phyloP scores from a whole-genome alignment of 2,113 vertebrate species.

The Lynx canadensis region DNA sequence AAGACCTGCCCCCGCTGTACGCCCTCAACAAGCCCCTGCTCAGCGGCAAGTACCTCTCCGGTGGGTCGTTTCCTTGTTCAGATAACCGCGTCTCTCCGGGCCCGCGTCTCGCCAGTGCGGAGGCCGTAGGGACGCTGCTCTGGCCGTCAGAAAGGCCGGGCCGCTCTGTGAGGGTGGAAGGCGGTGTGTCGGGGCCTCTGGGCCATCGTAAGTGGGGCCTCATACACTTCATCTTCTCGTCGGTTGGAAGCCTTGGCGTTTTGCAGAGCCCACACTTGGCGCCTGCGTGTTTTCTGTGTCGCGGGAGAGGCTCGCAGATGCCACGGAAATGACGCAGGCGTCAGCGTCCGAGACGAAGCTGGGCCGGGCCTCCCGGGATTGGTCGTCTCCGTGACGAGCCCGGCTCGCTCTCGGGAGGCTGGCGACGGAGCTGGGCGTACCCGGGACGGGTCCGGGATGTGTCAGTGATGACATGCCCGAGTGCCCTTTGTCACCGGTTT shows the following conservation, averaged over 20 bases:
- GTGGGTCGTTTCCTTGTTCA: not conserved
- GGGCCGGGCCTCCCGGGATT: accelerated
- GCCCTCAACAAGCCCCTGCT: conserved; percentile 95
- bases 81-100: not conserved
- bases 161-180: accelerated
- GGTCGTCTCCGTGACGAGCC: accelerated
- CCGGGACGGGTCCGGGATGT: not conserved
- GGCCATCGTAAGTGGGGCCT: not conserved
- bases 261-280: not conserved
- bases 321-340: accelerated
- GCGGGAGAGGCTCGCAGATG: not conserved
- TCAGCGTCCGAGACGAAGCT: not conserved
- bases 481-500: not conserved
- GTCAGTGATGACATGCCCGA: not conserved
- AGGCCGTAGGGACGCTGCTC: not conserved
- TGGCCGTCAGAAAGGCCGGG: not conserved
- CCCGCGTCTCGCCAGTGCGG: not conserved
- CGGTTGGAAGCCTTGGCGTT: accelerated
- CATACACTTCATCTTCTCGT: not conserved
- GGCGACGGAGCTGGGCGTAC: not conserved
- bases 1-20: conserved; percentile 92
- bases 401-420: not conserved
- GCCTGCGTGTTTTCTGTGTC: not conserved
- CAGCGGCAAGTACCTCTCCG: conserved; percentile 88
- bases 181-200: not conserved